Percentiles rank a stretch among this genome's conserved stretches.
Conservation (phyloP, 1,140 invertebrate genomes). For the Cyphomyrmex costatus region DNA sequence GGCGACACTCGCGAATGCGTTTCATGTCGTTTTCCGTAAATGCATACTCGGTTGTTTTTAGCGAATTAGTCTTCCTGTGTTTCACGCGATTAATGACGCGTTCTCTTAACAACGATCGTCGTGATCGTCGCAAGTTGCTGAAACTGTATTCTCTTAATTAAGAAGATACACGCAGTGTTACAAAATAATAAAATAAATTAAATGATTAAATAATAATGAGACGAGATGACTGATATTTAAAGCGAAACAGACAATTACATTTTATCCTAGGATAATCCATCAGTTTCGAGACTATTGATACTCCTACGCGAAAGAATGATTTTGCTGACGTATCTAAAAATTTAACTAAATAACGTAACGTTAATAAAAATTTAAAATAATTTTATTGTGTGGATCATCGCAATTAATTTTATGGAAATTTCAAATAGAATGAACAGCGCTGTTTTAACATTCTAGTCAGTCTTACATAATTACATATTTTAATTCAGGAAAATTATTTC, state of each 20-base stretch:
- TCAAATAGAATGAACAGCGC: no score
- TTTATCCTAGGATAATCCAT: background rate
- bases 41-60: slow-evolving; percentile 41
- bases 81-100: slow-evolving; percentile 52
- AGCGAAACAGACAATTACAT: background rate
- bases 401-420: no score
- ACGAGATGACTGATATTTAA: background rate
- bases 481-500: no score
- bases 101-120: background rate
- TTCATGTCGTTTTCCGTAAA: slow-evolving; percentile 23
- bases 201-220: slow-evolving; percentile 12
- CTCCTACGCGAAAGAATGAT: no score
- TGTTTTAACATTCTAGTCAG: no score
- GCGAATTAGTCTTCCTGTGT: slow-evolving; percentile 30
- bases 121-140: background rate
- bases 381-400: no score
- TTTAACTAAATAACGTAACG: no score
- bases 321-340: no score
- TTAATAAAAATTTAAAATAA: no score
- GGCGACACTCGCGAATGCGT: slow-evolving; percentile 12
- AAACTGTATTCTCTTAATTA: slow-evolving; percentile 27
- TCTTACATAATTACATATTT: no score
- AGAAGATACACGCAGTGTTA: background rate
- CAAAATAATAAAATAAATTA: slow-evolving; percentile 10
- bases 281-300: background rate